Base-by-base conservation (phyloP, 2,113 vertebrate species). In the Strigops habroptila region DNA sequence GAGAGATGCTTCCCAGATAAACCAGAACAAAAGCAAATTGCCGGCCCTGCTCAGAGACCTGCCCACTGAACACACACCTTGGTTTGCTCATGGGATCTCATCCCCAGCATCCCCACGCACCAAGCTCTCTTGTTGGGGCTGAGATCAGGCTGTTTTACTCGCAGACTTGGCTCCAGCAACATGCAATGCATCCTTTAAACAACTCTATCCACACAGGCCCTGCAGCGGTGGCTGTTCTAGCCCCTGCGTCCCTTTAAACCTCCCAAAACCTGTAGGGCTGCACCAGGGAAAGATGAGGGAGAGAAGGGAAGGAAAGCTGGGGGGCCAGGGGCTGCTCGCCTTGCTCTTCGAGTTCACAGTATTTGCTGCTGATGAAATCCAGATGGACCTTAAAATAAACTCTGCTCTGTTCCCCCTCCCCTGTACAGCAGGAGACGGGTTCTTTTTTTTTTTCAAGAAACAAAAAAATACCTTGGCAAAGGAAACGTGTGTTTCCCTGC, bases 361-460 rank as follows among this genome's bases (percentile, higher is more conserved):
- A 12, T 80, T 84, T 77, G 46, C 83, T 86, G 71, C 83, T 94
- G 96, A 96, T 97, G 88, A 74, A 90, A 95, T 95, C 96, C 96
- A 96, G 97, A 97, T 95, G 96, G 85, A 51, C 86, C 53, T 92
- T 55, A 73, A 95, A 68, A 91, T 88, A 88, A 91, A 86, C 89
- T 83, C 84, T 23, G 59, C 76, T 24, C 78, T 63, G 9, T 39
- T 87, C 75, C 86, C 71, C 82, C 77, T 95, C 86, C 68, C 79
- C 62, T 78, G 55, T 30, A 55, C 7, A 14, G 27, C 70, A 35
- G 31, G 52, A 83, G 83, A 76, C 4, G 5, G 44, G 37, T 7
- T 43, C 55, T 39, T 35, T 59, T 59, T n/a, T 73, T 68, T 76
- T 86, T 69, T 63, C 79, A 24, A 82, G 86, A 48, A 43, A 73